phyloP scores from a whole-genome alignment of 2,113 vertebrate genomes.

The Ivindomyrus marchei region DNA sequence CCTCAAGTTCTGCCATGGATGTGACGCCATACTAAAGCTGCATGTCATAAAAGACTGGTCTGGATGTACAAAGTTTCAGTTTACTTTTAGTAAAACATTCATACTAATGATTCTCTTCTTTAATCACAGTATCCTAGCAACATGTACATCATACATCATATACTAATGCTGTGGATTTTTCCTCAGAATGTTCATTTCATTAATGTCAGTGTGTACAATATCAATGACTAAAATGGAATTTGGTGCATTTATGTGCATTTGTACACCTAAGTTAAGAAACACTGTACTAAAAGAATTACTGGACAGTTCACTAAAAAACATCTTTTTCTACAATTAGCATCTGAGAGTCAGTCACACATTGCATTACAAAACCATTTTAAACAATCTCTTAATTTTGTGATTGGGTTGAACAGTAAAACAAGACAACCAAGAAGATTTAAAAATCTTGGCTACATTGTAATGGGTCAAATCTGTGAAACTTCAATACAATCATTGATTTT shows the following conservation, averaged over 20 bases:
- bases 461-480: neutral
- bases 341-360: neutral
- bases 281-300: neutral
- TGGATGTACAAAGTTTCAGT: neutral
- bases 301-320: neutral
- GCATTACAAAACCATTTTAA: neutral
- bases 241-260: neutral
- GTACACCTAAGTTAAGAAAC: neutral
- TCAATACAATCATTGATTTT: neutral
- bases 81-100: neutral
- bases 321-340: neutral
- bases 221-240: neutral
- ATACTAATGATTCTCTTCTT: neutral
- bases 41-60: no score
- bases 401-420: neutral
- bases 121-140: neutral
- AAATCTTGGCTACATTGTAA: neutral
- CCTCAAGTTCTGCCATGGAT: no score
- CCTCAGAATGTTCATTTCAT: neutral
- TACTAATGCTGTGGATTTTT: neutral
- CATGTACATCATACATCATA: neutral
- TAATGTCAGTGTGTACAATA: neutral
- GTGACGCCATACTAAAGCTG: no score
- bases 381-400: neutral
- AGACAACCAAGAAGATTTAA: neutral